These are phyloP conservation scores for Etheostoma perlongum DNA, from an alignment of 2,797 vertebrate species.

Conservation along the genomic window DNA sequence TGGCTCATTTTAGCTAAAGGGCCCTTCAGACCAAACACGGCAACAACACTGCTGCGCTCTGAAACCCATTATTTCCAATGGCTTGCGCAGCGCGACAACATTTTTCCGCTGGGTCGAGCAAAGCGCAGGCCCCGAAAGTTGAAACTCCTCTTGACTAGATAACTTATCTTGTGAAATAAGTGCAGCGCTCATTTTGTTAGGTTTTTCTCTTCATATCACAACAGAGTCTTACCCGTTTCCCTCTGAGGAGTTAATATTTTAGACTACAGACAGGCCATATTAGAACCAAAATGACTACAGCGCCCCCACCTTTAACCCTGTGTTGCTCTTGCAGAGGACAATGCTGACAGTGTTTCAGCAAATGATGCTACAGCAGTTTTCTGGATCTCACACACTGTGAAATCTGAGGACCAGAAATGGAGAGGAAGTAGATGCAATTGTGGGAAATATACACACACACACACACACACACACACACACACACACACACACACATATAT, in stretches of 20 bases:
- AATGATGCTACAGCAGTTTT: slow-evolving; percentile 60
- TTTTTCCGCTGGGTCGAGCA: too few species aligned
- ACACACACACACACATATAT: too few species aligned
- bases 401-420: slow-evolving; percentile 57
- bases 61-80: too few species aligned
- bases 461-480: too few species aligned
- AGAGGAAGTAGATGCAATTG: slow-evolving; percentile 13
- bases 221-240: neutral
- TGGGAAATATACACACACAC: neutral
- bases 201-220: neutral
- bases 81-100: too few species aligned
- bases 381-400: slow-evolving; percentile 56
- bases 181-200: too few species aligned
- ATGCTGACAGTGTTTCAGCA: slow-evolving; percentile 60
- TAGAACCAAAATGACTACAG: slow-evolving; percentile 13
- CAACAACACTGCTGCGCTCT: too few species aligned
- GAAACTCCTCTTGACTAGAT: neutral
- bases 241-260: neutral
- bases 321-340: slow-evolving; percentile 51
- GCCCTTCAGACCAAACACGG: too few species aligned
- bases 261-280: slow-evolving; percentile 5
- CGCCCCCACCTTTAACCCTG: slow-evolving; percentile 36
- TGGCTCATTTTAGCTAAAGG: too few species aligned
- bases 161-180: neutral
- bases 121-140: too few species aligned